Percentiles rank a stretch among this genome's conserved stretches.
phyloP scores from a whole-genome alignment of 2,113 vertebrate species.

The Poecilia latipinna region DNA sequence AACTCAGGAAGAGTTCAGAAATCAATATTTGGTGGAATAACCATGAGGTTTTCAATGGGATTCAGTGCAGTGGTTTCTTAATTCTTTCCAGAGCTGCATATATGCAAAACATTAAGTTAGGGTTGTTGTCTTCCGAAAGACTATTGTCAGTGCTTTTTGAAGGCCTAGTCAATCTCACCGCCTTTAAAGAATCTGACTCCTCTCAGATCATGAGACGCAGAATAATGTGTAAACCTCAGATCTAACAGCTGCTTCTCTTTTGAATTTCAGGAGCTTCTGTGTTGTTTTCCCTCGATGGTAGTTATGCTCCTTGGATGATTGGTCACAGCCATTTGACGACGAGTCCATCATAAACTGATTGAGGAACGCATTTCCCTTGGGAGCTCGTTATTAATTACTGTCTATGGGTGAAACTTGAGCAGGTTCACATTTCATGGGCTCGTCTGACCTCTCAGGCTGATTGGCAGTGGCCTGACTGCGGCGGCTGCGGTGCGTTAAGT shows the following conservation, averaged over 20 bases:
- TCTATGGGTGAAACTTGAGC: conserved; percentile 39
- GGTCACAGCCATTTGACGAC: conserved; percentile 33
- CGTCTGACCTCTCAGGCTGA: conserved; percentile 47
- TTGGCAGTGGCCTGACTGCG: conserved; percentile 37
- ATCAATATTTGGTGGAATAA: no score
- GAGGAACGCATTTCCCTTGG: conserved; percentile 55
- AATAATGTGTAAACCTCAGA: not conserved
- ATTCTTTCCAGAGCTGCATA: no score
- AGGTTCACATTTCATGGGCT: conserved; percentile 48
- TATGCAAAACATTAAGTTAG: no score
- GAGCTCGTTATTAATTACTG: conserved; percentile 66
- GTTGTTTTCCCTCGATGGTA: conserved; percentile 52
- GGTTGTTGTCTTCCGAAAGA: no score
- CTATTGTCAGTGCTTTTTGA: no score
- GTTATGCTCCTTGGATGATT: conserved; percentile 52
- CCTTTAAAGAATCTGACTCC: not conserved
- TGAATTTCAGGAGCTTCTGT: conserved; percentile 4
- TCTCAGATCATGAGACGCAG: not conserved
- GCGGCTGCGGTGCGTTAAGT: conserved; percentile 43
- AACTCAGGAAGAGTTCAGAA: no score
- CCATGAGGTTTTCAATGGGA: no score
- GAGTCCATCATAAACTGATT: conserved; percentile 49
- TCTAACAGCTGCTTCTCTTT: conserved; percentile 28
- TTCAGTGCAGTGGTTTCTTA: no score
- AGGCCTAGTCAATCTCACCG: no score